Evolutionary conservation across 1,140 invertebrate species (phyloP), one percentile per base, ranked within the genome.

Genomic region (Oryctes rhinoceros): DNA sequence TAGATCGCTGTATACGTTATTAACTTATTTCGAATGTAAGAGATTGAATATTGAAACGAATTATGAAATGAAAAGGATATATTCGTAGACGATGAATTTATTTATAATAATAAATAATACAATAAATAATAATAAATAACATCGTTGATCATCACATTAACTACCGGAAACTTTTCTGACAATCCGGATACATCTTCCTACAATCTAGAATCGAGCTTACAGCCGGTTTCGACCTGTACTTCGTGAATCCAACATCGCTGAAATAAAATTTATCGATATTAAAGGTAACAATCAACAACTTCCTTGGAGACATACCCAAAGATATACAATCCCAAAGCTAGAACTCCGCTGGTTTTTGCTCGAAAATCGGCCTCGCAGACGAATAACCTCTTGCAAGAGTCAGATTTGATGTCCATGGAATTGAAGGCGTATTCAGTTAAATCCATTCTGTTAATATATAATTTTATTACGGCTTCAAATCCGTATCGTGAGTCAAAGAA

Each of bases 321-420:
- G 10, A 86, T 39, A 13, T 84, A 78, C 11, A 84, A 81, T 71
- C 79, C 83, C 5, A 80, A 79, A 30, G 79, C 67, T 59, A 86
- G 79, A 44, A 87, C 37, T 37, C 71, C 35, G 79, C 79, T 84
- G 37, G 80, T 80, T 65, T 83, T 81, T 0, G 82, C 81, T 35
- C 81, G 82, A 11, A 82, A 82, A 78, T 86, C 82, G 3, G 85
- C 83, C 80, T 86, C 83, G 78, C 86, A 87, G 10, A 87, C 83
- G 76, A 86, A 86, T 79, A 83, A 84, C 79, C 82, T 85, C 78
- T 82, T 85, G 75, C 86, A 87, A 47, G 82, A 80, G 0, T 82
- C 80, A 3, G 80, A 65, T 30, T 83, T 85, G 24, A 87, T 79
- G 9, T 84, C 80, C 84, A 87, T 84, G 4, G 83, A 81, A 44